Conservation (phyloP, 1,140 invertebrate genomes). For the Pachyrhynchus sulphureomaculatus region DNA sequence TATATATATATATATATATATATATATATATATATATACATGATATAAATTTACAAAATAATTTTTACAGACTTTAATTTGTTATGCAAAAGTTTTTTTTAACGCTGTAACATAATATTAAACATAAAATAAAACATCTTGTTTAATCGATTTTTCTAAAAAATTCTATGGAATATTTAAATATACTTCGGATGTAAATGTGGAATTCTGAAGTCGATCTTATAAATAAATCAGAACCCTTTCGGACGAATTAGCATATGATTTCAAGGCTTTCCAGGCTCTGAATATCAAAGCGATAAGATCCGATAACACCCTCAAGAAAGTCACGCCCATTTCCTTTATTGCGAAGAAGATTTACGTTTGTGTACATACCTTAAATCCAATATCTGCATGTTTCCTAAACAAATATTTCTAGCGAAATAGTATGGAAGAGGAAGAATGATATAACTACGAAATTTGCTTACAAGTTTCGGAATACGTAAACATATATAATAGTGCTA, state of each 20-base stretch:
- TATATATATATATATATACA: too few species aligned
- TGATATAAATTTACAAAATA: too few species aligned
- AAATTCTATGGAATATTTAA: neutral
- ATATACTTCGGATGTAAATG: conserved; percentile 7
- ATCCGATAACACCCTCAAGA: conserved; percentile 4
- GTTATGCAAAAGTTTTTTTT: too few species aligned
- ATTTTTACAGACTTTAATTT: too few species aligned
- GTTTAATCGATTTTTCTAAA: too few species aligned
- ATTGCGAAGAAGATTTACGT: neutral
- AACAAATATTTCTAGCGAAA: neutral
- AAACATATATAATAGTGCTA: too few species aligned
- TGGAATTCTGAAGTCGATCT: neutral
- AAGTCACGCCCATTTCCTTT: conserved; percentile 2
- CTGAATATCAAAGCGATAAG: conserved; percentile 13
- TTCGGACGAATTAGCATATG: conserved; percentile 15
- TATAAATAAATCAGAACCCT: conserved; percentile 21
- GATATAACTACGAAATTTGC: neutral
- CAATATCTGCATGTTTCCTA: neutral
- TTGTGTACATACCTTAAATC: conserved; percentile 4
- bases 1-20: too few species aligned
- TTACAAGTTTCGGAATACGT: too few species aligned
- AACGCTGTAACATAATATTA: too few species aligned
- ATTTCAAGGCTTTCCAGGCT: conserved; percentile 9
- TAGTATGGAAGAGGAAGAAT: neutral
- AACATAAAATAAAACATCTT: too few species aligned